phyloP scores from a whole-genome alignment of 2,797 vertebrate species.

The Anas bernieri region DNA sequence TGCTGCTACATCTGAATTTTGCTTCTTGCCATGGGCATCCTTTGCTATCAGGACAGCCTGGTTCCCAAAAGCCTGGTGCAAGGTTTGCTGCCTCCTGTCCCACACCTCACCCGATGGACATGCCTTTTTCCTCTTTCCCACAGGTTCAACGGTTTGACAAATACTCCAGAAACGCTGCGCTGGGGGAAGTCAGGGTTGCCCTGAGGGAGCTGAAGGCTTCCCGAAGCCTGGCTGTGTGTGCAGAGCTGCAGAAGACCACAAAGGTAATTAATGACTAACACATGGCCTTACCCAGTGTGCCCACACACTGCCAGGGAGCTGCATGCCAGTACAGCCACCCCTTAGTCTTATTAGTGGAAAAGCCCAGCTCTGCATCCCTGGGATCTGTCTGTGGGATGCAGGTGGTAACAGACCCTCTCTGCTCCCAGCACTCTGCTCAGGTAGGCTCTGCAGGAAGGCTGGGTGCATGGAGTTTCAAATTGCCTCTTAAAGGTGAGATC shows the following conservation, averaged over 20 bases:
- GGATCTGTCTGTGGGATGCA: background rate
- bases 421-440: background rate
- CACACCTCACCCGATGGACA: background rate
- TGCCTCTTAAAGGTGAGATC: background rate
- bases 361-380: background rate
- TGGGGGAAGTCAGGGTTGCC: slow-evolving; percentile 79
- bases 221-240: slow-evolving; percentile 76
- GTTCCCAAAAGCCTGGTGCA: background rate
- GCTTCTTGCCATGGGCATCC: rapidly evolving
- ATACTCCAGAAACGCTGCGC: slow-evolving; percentile 79
- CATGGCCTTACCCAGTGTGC: background rate
- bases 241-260: slow-evolving; percentile 73
- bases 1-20: background rate
- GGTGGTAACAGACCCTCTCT: background rate
- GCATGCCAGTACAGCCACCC: background rate
- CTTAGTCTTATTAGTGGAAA: background rate
- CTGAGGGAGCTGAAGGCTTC: slow-evolving; percentile 72
- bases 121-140: background rate
- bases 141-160: slow-evolving; percentile 84
- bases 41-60: background rate
- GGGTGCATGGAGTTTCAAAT: background rate
- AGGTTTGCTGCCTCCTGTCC: too few species aligned
- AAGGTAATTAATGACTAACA: slow-evolving; percentile 39
- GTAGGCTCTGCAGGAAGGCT: background rate
- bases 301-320: background rate